Evolutionary conservation across 2,797 vertebrate genomes (phyloP).

Genomic region (Buceros bicornis): DNA sequence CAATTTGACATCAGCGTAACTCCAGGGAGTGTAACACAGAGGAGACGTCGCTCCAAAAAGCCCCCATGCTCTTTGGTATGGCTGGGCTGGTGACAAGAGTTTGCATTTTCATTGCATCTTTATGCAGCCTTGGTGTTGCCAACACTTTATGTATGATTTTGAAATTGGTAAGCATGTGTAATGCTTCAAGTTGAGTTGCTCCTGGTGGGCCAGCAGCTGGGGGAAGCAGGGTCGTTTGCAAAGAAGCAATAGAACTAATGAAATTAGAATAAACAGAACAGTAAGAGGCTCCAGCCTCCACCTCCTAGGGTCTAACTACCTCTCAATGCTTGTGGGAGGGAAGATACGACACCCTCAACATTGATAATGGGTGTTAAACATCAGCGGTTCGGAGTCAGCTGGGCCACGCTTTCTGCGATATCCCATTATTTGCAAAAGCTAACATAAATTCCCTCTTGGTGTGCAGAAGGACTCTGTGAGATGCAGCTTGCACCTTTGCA

Average conservation of each 20-base stretch:
- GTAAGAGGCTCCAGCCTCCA: background rate
- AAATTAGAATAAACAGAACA: background rate
- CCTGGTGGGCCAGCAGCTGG: background rate
- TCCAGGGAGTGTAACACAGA: background rate
- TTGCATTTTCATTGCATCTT: background rate
- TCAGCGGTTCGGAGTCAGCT: background rate
- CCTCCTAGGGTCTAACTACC: background rate
- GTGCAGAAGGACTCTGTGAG: background rate
- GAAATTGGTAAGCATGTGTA: background rate
- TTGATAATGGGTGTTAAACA: background rate
- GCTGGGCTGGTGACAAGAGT: accelerated
- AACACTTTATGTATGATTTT: background rate
- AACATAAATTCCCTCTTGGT: background rate
- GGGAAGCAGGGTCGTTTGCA: background rate
- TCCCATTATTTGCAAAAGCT: background rate
- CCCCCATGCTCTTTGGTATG: accelerated
- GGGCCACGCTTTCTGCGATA: background rate
- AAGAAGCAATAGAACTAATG: background rate
- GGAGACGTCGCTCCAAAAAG: background rate
- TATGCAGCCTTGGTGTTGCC: background rate
- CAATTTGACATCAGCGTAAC: accelerated
- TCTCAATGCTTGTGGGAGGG: background rate
- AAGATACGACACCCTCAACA: background rate
- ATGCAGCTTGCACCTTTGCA: background rate
- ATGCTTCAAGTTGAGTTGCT: background rate